Base-by-base conservation (phyloP, 2,797 vertebrate species). In the Falco peregrinus region DNA sequence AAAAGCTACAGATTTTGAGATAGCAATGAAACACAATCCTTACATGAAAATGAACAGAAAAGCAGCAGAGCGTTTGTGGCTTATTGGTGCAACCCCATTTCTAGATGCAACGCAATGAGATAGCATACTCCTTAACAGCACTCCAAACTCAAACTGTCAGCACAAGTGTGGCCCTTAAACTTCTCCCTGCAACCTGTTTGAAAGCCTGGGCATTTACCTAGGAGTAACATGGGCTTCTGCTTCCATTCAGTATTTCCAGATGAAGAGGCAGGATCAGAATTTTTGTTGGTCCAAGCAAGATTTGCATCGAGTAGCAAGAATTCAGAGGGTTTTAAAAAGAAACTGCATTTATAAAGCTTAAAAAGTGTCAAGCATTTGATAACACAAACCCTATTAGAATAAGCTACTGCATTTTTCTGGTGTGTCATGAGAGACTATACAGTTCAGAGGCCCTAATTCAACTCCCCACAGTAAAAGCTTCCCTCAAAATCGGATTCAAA, bases 401-500 rank as follows among this genome's bases (percentile, higher is more conserved):
- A 90, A 90, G 11, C 17, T 82, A 45, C 37, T 37, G 60, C 48
- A 94, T 53, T 29, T 84, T 89, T 85, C 54, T 10, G 0, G 3
- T 64, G 48, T 83, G 48, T 82, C 86, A 80, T 81, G 81, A 76
- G 28, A 85, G 64, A 39, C 84, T 73, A 19, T 16, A 79, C 10
- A 71, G 12, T 77, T 95, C 68, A 90, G 17, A 83, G 68, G 26
- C 26, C 41, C 21, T 87, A 90, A 85, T 92, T 96, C 84, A 90
- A 83, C 57, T 85, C 45, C 57, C 41, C 6, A 47, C n/a, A 61
- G 81, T 71, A 89, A 87, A 84, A 89, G 17, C 29, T 90, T 77
- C 56, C 37, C 26, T 90, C 80, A 84, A 47, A 94, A 93, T 39
- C 75, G 51, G 24, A 87, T 95, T 93, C 77, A 78, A 87, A 87